These are phyloP conservation scores for Moxostoma hubbsi DNA, from an alignment of 2,797 vertebrate species.

Conservation along the genomic window DNA sequence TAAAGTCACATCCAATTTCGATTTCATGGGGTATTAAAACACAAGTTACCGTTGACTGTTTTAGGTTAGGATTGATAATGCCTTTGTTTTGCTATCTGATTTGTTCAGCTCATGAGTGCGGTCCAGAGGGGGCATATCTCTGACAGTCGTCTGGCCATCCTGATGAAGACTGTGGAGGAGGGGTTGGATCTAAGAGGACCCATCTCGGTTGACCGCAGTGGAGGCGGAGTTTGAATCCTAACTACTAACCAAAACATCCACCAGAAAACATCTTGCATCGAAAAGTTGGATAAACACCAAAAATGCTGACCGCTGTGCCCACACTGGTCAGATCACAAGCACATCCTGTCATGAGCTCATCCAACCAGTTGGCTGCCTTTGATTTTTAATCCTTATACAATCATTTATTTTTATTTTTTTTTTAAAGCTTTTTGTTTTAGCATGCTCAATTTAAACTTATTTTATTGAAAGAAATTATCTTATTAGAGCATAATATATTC, in stretches of 20 bases:
- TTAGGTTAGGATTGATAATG: background rate
- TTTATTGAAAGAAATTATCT: constrained; percentile 65
- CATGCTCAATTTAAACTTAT: constrained; percentile 34
- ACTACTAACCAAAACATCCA: background rate
- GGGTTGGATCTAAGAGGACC: constrained; percentile 82
- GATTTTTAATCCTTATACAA: background rate
- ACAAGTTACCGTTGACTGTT: background rate
- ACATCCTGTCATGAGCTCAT: constrained; percentile 35
- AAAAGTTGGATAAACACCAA: constrained; percentile 14
- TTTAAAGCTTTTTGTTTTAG: constrained; percentile 9
- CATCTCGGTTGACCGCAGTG: constrained; percentile 91
- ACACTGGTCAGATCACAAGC: constrained; percentile 35
- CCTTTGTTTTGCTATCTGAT: constrained; percentile 25
- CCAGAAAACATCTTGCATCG: constrained; percentile 4
- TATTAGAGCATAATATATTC: constrained; percentile 58
- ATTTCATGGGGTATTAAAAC: background rate
- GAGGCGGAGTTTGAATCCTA: constrained; percentile 87
- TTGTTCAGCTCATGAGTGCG: constrained; percentile 92
- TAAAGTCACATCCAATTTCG: background rate
- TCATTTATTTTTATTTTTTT: background rate
- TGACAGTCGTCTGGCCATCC: constrained; percentile 90
- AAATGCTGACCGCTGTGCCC: constrained; percentile 10
- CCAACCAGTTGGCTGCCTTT: constrained; percentile 21
- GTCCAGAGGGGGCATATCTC: constrained; percentile 94
- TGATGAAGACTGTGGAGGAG: constrained; percentile 93